Base-by-base conservation (phyloP, 2,888 invertebrate species). In the Stenurella melanura region DNA sequence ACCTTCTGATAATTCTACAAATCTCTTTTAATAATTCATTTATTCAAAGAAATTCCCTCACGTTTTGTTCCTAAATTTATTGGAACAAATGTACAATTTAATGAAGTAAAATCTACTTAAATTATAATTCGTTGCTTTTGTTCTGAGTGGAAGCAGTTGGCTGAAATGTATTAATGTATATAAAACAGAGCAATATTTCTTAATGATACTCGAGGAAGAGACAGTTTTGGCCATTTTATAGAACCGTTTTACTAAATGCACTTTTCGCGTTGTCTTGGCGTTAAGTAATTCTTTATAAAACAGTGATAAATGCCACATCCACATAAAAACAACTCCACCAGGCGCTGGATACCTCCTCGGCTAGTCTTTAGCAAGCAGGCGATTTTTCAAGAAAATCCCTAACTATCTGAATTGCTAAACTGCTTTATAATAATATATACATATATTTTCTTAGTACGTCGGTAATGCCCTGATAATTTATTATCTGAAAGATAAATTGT, bases 231-330 rank as follows among this genome's bases (percentile, higher is more conserved):
- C 74, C 68, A 74, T 78, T 78, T 80, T 78, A 76, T 73, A 74
- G 75, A 78, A 81, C 75, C 81, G 81, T 79, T 83, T 80, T 79
- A 74, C 79, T 80, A 82, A 82, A 82, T 83, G 82, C 81, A 83
- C 80, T 82, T 83, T 83, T 64, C 83, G 81, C 82, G 82, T 83
- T 80, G 78, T 74, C 78, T 79, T 77, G 82, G 76, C 83, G 78
- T 79, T 76, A 74, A 80, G 81, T 83, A 83, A 83, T 83, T 82
- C 83, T 81, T 80, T 83, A 83, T 82, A 80, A 82, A 82, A 81
- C 81, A 74, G 81, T 83, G 83, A 83, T 82, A 81, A 83, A 83
- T 83, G 82, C 78, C 57, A 76, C 76, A 75, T 75, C 72, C 76
- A 64, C 64, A 67, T 74, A 77, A 78, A 77, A 80, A 78, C 78